Conservation (phyloP, 1,140 invertebrate species). For the Lamellibrachia luymesi region DNA sequence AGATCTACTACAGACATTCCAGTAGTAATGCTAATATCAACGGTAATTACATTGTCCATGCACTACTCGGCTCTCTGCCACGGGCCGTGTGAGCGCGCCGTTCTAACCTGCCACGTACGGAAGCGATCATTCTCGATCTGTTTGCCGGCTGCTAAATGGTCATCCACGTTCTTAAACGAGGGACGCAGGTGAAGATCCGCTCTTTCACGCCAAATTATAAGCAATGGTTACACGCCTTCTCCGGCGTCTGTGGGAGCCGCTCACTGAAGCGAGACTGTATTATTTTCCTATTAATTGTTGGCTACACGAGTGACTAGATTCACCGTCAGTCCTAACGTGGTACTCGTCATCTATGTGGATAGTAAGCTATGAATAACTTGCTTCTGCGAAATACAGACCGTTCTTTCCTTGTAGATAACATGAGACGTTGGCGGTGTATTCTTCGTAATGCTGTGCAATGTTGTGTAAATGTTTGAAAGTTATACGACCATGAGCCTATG, state of each 20-base stretch:
- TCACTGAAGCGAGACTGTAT: neutral
- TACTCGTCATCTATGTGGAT: neutral
- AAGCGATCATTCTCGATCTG: neutral
- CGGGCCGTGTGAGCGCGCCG: neutral
- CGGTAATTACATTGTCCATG: neutral
- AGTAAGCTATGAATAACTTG: neutral
- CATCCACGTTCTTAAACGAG: neutral
- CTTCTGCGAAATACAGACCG: neutral
- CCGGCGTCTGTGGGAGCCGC: neutral
- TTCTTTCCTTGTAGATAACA: neutral
- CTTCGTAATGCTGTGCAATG: neutral
- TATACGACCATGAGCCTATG: neutral
- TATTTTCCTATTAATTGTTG: too few species aligned
- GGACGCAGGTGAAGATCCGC: neutral
- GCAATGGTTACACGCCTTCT: neutral
- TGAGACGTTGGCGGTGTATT: neutral
- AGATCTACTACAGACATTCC: neutral
- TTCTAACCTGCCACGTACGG: neutral
- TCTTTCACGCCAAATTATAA: neutral
- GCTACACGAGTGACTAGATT: too few species aligned
- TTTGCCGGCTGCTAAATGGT: neutral
- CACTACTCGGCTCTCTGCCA: neutral
- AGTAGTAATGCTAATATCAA: neutral
- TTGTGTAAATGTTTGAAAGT: neutral
- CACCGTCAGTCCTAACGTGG: neutral